Evolutionary conservation across 2,113 vertebrate genomes (phyloP).

Genomic region (Aix galericulata): DNA sequence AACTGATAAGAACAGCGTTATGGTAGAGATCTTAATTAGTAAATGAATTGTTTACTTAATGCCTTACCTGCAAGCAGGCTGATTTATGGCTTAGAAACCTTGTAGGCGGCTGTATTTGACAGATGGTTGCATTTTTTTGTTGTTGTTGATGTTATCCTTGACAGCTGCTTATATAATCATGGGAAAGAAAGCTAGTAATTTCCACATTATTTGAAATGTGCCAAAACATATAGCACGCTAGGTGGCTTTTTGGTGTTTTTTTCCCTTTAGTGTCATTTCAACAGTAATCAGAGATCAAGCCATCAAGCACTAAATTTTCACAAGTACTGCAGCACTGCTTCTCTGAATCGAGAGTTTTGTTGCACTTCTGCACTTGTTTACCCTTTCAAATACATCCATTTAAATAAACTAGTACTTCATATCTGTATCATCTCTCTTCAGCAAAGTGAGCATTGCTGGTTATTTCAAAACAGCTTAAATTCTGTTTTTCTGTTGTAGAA

Average conservation of each 20-base stretch:
- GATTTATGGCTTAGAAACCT: not conserved
- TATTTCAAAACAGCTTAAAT: not conserved
- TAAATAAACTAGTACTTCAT: not conserved
- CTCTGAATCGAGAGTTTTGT: not conserved
- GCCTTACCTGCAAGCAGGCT: not conserved
- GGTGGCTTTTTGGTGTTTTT: not conserved
- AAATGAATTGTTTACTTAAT: not conserved
- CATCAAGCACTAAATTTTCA: not conserved
- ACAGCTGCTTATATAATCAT: not conserved
- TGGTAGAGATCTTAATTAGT: not conserved
- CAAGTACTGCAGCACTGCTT: not conserved
- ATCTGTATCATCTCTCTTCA: not conserved
- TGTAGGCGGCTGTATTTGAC: not conserved
- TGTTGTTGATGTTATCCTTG: not conserved
- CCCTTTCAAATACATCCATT: not conserved
- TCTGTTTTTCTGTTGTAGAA: slow-evolving; percentile 70
- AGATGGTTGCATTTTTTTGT: not conserved
- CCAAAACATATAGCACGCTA: not conserved
- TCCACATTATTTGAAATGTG: not conserved
- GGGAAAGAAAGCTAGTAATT: not conserved
- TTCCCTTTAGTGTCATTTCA: not conserved
- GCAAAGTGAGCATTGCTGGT: not conserved
- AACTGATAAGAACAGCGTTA: not conserved
- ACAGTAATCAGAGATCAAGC: not conserved
- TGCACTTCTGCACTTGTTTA: not conserved